A percentile compares a stretch with the other conserved stretches of the same genome.
Evolutionary conservation across 2,797 vertebrate species (phyloP).

Genomic region (Smutsia temminckii): DNA sequence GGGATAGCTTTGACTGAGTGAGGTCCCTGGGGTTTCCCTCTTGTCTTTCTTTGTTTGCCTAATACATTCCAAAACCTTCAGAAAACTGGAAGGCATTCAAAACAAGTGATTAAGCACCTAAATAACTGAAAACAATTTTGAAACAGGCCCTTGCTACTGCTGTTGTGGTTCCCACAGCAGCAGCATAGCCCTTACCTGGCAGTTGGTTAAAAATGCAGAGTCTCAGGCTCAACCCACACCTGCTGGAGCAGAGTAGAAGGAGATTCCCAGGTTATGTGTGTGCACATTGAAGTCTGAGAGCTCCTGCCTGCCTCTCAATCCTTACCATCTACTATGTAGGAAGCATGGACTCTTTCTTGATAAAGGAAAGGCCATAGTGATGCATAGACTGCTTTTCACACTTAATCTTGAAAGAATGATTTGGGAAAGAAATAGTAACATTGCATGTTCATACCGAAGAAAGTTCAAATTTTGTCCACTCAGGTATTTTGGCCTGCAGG

Average conservation of each 20-base stretch:
- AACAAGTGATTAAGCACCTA: background rate
- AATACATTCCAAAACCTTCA: background rate
- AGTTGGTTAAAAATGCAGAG: background rate
- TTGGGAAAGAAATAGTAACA: background rate
- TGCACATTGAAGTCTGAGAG: background rate
- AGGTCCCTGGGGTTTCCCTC: background rate
- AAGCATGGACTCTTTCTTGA: background rate
- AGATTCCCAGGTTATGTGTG: background rate
- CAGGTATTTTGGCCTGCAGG: background rate
- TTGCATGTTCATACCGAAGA: background rate
- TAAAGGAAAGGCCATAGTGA: background rate
- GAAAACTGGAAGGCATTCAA: background rate
- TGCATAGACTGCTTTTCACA: background rate
- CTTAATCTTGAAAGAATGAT: background rate
- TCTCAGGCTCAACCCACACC: background rate
- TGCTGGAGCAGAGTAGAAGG: background rate
- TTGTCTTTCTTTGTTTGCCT: background rate
- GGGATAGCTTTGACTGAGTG: background rate
- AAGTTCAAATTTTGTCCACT: background rate
- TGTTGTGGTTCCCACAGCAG: background rate
- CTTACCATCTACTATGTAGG: background rate
- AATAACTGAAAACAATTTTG: background rate
- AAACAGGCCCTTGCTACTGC: background rate
- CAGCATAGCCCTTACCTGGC: too few relatives aligned
- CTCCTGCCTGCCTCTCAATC: rapidly evolving